These are phyloP conservation scores for Neodiprion virginianus DNA, from an alignment of 1,140 invertebrate genomes.

Conservation along the genomic window DNA sequence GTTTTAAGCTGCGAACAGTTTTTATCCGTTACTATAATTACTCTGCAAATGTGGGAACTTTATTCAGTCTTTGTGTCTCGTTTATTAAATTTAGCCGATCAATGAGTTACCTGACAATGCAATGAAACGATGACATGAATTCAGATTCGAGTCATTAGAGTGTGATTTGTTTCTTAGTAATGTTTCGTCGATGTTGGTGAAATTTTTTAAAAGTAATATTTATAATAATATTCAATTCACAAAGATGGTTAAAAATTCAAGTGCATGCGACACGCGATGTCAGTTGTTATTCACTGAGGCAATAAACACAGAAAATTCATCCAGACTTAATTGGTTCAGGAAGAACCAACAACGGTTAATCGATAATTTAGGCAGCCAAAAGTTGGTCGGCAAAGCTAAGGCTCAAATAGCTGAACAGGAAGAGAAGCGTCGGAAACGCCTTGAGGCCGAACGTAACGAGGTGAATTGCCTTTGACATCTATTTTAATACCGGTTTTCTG, in stretches of 20 bases:
- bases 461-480: not conserved
- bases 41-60: too few species aligned
- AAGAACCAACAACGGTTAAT: slow-evolving; percentile 43
- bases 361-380: slow-evolving; percentile 33
- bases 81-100: too few species aligned
- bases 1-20: too few species aligned
- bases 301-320: slow-evolving; percentile 36
- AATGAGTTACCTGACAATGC: too few species aligned
- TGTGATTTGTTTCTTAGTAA: too few species aligned
- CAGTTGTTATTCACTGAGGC: slow-evolving; percentile 37
- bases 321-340: slow-evolving; percentile 44
- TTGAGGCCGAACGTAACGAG: not conserved
- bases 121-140: too few species aligned
- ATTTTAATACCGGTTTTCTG: too few species aligned
- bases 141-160: too few species aligned
- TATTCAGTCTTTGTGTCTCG: too few species aligned
- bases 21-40: too few species aligned
- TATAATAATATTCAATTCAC: not conserved
- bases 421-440: slow-evolving; percentile 6
- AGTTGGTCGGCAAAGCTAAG: slow-evolving; percentile 18
- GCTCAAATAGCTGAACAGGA: slow-evolving; percentile 17
- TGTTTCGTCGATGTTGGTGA: not conserved
- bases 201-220: slow-evolving; percentile 13
- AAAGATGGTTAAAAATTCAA: not conserved
- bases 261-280: slow-evolving; percentile 39